phyloP scores from a whole-genome alignment of 2,888 invertebrate genomes.

The Drosophila neonasuta region DNA sequence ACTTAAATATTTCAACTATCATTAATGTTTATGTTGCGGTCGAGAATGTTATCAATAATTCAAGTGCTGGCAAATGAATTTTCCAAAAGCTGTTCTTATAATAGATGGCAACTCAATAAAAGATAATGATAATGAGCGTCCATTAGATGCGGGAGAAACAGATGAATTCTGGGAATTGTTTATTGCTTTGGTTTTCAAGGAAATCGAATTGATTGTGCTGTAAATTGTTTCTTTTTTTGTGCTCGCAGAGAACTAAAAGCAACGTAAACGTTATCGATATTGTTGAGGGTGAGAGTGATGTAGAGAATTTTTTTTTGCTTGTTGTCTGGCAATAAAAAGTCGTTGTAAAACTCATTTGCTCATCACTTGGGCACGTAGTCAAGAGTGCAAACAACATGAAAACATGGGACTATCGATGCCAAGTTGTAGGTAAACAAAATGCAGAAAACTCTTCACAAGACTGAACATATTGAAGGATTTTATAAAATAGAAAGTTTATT shows the following conservation, averaged over 20 bases:
- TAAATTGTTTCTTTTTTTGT: not conserved
- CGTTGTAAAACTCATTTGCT: constrained; percentile 4
- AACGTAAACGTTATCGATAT: not conserved
- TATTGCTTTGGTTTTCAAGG: constrained; percentile 1
- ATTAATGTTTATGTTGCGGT: not conserved
- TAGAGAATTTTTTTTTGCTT: not conserved
- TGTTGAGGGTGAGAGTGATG: not conserved
- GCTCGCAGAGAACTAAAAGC: not conserved
- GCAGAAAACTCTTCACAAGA: not conserved
- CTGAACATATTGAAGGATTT: not conserved
- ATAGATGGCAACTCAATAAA: not conserved
- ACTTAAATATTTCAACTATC: not conserved
- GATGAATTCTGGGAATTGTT: constrained; percentile 1
- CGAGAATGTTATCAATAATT: not conserved
- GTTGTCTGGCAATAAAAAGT: not conserved
- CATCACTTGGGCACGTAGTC: not conserved
- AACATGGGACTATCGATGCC: not conserved
- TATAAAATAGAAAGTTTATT: not conserved
- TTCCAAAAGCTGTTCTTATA: not conserved
- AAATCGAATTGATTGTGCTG: not conserved
- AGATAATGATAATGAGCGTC: not conserved
- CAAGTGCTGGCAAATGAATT: not conserved
- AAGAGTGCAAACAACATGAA: constrained; percentile 19
- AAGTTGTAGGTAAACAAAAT: not conserved
- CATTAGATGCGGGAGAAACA: constrained; percentile 8